A percentile compares a stretch with the other conserved stretches of the same genome.
phyloP scores from a whole-genome alignment of 2,797 vertebrate genomes.

The Lacerta viridis region DNA sequence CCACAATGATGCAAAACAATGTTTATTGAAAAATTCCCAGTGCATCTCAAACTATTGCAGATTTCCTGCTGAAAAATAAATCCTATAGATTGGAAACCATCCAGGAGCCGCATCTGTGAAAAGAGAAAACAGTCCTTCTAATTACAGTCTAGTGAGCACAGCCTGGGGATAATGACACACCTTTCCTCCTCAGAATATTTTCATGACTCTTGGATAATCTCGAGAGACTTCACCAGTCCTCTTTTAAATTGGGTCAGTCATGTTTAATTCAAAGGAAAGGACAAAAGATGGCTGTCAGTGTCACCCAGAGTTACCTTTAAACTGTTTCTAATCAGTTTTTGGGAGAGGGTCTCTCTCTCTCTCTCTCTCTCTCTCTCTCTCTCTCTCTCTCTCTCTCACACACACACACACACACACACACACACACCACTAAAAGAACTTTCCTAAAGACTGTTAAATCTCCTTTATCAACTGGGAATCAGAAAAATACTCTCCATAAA shows the following conservation, averaged over 20 bases:
- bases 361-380: too few relatives aligned
- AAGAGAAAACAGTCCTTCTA: constrained; percentile 67
- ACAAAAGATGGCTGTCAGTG: constrained; percentile 34
- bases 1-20: not conserved
- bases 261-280: constrained; percentile 49
- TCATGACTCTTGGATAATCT: constrained; percentile 64
- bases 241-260: constrained; percentile 59
- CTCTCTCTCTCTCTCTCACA: too few relatives aligned
- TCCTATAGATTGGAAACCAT: constrained; percentile 67
- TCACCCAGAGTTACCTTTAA: constrained; percentile 28
- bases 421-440: not conserved
- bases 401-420: too few relatives aligned
- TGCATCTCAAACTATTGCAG: not conserved
- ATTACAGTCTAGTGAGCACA: constrained; percentile 64
- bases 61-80: constrained; percentile 6
- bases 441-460: not conserved
- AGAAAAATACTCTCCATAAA: not conserved
- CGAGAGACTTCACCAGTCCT: constrained; percentile 62
- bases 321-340: not conserved
- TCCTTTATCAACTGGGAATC: not conserved
- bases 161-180: constrained; percentile 63
- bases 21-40: constrained; percentile 11
- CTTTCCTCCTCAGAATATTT: constrained; percentile 75
- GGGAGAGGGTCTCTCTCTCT: not conserved
- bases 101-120: constrained; percentile 77